Conservation (phyloP, 2,113 vertebrate genomes). For the Sula dactylatra region DNA sequence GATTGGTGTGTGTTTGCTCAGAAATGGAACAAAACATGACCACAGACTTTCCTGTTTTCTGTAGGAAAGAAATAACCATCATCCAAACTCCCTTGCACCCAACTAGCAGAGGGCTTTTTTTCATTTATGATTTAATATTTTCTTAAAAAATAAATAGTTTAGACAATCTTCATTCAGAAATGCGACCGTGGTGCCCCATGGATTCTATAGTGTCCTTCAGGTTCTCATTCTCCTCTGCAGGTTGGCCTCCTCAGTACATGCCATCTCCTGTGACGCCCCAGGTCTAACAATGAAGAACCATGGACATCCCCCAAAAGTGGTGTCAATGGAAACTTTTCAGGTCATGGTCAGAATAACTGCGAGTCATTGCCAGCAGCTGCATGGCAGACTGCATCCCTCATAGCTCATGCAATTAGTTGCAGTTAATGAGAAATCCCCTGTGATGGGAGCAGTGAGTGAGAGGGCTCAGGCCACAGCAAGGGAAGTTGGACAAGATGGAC, state of each 20-base stretch:
- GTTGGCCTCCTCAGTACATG: background rate
- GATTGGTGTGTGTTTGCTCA: background rate
- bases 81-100: background rate
- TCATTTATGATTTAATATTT: background rate
- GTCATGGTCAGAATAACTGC: background rate
- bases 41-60: background rate
- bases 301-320: background rate
- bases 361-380: background rate
- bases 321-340: background rate
- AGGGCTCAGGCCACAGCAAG: background rate
- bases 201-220: background rate
- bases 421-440: background rate
- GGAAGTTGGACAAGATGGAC: background rate
- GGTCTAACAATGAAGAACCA: fast-evolving
- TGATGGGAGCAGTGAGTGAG: background rate
- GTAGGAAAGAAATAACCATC: background rate
- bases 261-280: background rate
- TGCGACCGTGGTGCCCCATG: fast-evolving
- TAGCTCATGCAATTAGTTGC: background rate
- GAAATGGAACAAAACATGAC: fast-evolving
- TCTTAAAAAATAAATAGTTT: background rate
- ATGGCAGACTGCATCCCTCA: background rate
- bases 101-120: background rate
- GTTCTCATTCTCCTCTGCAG: background rate
- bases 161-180: background rate